A percentile compares a stretch with the other conserved stretches of the same genome.
phyloP scores from a whole-genome alignment of 2,797 vertebrate species.

The Peromyscus eremicus region DNA sequence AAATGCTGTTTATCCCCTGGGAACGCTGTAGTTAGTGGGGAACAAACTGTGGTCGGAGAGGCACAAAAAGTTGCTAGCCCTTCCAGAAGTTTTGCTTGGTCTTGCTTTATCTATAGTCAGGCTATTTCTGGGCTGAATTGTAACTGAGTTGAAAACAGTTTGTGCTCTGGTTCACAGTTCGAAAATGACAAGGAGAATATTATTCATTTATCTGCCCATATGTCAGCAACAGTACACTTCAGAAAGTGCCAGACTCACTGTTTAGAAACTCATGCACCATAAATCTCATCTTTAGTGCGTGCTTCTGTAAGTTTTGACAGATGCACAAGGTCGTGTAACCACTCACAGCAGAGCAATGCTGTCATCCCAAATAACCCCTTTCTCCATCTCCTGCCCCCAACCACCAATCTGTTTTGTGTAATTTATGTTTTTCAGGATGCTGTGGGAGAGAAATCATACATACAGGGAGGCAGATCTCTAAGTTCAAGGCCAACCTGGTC shows the following conservation, averaged over 20 bases:
- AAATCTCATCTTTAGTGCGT: not conserved
- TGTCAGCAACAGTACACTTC: not conserved
- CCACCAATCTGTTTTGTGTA: not conserved
- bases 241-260: not conserved
- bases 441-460: not conserved
- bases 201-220: not conserved
- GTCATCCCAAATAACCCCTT: not conserved
- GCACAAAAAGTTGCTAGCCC: not conserved
- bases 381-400: not conserved
- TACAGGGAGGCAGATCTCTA: no score
- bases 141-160: not conserved
- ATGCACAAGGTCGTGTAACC: not conserved
- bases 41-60: slow-evolving; percentile 64
- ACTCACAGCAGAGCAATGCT: not conserved
- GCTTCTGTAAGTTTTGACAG: not conserved
- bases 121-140: slow-evolving; percentile 53
- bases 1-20: slow-evolving; percentile 62
- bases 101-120: slow-evolving; percentile 49
- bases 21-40: slow-evolving; percentile 63
- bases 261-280: not conserved
- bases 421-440: not conserved
- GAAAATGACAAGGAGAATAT: not conserved
- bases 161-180: not conserved
- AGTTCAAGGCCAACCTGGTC: no score
- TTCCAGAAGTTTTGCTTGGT: not conserved